Percentiles rank a stretch among this genome's conserved stretches.
phyloP scores from a whole-genome alignment of 2,113 vertebrate species.

The Sus scrofa region DNA sequence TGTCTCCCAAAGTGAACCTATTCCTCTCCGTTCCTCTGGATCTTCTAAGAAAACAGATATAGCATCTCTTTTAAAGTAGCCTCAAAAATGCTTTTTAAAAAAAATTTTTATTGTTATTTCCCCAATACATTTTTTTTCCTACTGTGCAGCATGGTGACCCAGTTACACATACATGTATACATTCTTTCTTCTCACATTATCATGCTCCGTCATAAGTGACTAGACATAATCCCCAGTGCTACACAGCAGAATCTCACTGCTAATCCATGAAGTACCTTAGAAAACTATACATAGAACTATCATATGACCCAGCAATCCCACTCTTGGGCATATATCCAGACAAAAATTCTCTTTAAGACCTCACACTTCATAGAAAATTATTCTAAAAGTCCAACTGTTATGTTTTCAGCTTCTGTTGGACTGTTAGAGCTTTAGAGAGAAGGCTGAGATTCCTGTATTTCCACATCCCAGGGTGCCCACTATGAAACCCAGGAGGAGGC shows the following conservation, averaged over 20 bases:
- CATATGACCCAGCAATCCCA: too few relatives aligned
- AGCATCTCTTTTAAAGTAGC: background rate
- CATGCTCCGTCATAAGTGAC: too few relatives aligned
- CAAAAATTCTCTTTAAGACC: background rate
- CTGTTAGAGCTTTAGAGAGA: background rate
- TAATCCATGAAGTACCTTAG: too few relatives aligned
- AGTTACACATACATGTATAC: too few relatives aligned
- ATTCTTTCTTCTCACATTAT: too few relatives aligned
- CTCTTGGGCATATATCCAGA: too few relatives aligned
- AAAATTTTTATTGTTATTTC: too few relatives aligned
- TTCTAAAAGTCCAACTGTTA: background rate
- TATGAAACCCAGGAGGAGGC: background rate
- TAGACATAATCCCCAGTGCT: too few relatives aligned
- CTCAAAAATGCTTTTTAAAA: background rate
- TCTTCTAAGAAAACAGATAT: background rate
- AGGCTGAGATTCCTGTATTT: background rate
- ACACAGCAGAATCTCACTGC: too few relatives aligned
- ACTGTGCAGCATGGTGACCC: too few relatives aligned
- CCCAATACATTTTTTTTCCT: too few relatives aligned
- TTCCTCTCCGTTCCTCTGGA: background rate
- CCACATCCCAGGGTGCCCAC: background rate
- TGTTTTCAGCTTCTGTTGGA: background rate
- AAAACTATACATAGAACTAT: too few relatives aligned
- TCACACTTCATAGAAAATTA: background rate
- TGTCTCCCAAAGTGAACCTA: background rate